A percentile compares a stretch with the other conserved stretches of the same genome.
These are phyloP conservation scores for Plebejus anna DNA, from an alignment of 2,888 invertebrate genomes.

Conservation along the genomic window DNA sequence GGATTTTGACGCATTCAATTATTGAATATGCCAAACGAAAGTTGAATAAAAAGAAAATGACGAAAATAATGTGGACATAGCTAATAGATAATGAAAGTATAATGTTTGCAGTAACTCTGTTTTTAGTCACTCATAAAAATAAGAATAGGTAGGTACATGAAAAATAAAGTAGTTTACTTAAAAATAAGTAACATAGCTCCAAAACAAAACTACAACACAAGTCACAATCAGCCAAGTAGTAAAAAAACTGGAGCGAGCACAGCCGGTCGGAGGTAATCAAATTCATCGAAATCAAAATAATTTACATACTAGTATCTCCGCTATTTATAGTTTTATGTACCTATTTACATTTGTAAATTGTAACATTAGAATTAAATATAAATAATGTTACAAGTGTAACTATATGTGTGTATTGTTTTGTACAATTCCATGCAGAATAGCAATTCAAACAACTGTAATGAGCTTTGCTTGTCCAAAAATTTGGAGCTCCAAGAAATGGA, in stretches of 20 bases:
- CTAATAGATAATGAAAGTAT: too few relatives aligned
- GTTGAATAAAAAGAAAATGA: too few relatives aligned
- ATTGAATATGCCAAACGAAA: too few relatives aligned
- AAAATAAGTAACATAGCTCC: neutral
- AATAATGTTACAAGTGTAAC: neutral
- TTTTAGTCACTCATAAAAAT: too few relatives aligned
- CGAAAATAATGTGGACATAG: too few relatives aligned
- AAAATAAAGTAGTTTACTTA: neutral
- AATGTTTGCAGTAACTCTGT: neutral
- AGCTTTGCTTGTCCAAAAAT: neutral
- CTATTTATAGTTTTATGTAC: neutral
- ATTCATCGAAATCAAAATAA: constrained; percentile 8
- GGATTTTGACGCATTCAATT: too few relatives aligned
- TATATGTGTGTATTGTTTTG: neutral
- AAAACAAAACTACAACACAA: neutral
- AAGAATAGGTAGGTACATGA: neutral
- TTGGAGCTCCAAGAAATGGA: neutral
- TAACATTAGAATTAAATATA: neutral
- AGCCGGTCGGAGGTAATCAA: neutral
- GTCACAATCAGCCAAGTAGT: neutral
- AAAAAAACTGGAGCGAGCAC: constrained; percentile 4
- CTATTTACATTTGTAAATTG: neutral
- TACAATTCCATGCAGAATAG: neutral
- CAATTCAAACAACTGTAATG: neutral
- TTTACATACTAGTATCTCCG: neutral